A percentile compares a stretch with the other conserved stretches of the same genome.
phyloP scores from a whole-genome alignment of 1,140 invertebrate species.

The Steinernema feltiae region DNA sequence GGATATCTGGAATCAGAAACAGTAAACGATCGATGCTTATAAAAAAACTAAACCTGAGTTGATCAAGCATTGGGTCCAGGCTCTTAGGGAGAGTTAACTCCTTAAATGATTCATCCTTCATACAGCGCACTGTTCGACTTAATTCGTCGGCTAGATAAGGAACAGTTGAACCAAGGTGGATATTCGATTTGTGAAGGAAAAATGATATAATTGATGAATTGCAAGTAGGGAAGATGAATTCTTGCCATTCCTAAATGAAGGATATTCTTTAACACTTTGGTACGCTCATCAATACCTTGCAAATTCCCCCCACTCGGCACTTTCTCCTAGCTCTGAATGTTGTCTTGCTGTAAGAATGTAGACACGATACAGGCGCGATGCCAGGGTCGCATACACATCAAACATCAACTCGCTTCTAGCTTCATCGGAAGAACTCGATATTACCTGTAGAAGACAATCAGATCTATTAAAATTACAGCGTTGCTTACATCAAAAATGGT shows the following conservation, averaged over 20 bases:
- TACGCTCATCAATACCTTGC: too few relatives aligned
- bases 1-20: neutral
- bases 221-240: slow-evolving; percentile 2
- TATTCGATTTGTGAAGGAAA: neutral
- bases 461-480: neutral
- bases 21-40: neutral
- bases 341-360: neutral
- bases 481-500: neutral
- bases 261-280: too few relatives aligned
- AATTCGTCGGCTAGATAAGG: neutral
- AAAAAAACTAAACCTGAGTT: neutral
- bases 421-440: neutral
- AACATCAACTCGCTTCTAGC: neutral
- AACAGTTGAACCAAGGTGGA: neutral
- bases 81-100: neutral
- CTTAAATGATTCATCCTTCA: neutral
- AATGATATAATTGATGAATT: neutral
- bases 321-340: too few relatives aligned
- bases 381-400: neutral
- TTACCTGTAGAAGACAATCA: neutral
- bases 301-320: too few relatives aligned
- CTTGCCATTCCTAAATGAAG: neutral
- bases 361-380: neutral
- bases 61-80: neutral
- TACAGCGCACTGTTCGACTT: neutral